A percentile compares a stretch with the other conserved stretches of the same genome.
These are phyloP conservation scores for Phymorhynchus buccinoides DNA, from an alignment of 1,140 invertebrate species.

Conservation along the genomic window DNA sequence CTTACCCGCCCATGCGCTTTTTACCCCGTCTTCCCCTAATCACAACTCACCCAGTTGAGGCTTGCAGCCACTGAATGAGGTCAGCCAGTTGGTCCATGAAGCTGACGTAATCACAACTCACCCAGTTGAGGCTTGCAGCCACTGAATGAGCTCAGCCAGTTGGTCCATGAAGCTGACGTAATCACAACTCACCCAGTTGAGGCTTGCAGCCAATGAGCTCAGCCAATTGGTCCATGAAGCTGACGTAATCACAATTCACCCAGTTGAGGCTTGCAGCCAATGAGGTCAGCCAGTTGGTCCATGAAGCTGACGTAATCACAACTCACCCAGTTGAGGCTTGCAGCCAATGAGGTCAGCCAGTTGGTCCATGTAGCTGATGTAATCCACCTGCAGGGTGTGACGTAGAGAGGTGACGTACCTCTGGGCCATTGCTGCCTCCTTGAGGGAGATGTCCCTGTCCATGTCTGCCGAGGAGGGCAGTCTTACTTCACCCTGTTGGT, in stretches of 20 bases:
- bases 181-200: slow-evolving; percentile 49
- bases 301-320: slow-evolving; percentile 73
- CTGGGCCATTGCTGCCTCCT: slow-evolving; percentile 53
- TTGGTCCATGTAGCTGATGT: slow-evolving; percentile 74
- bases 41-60: no score
- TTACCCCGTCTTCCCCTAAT: no score
- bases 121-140: not conserved
- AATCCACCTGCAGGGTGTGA: slow-evolving; percentile 73
- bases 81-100: no score
- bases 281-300: slow-evolving; percentile 74
- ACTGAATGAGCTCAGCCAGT: not conserved
- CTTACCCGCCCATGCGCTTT: no score
- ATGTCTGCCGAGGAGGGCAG: slow-evolving; percentile 58
- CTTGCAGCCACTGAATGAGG: no score
- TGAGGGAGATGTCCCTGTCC: slow-evolving; percentile 60
- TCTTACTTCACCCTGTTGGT: slow-evolving; percentile 9
- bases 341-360: slow-evolving; percentile 72
- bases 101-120: no score
- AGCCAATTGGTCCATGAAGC: no score
- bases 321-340: slow-evolving; percentile 69
- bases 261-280: slow-evolving; percentile 72
- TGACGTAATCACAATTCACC: slow-evolving; percentile 64
- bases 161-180: no score
- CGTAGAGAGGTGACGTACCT: slow-evolving; percentile 59
- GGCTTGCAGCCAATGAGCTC: not conserved